Percentiles rank a stretch among this genome's conserved stretches.
phyloP scores from a whole-genome alignment of 2,113 vertebrate genomes.

The Takifugu bimaculatus region DNA sequence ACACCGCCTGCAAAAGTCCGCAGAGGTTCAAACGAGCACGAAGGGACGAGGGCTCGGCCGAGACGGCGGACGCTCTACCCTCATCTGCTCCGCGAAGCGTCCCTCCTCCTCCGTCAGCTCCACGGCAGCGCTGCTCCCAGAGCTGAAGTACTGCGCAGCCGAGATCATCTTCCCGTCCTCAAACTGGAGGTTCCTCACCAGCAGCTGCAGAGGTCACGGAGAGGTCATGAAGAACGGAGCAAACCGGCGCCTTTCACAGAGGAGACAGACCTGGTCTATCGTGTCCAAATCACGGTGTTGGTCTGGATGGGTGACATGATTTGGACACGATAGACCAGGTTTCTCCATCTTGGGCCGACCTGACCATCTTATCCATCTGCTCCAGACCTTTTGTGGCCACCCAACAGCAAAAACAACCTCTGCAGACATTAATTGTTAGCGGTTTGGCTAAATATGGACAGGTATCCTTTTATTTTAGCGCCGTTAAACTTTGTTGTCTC shows the following conservation, averaged over 20 bases:
- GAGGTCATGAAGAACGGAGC: neutral
- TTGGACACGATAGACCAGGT: too few species aligned
- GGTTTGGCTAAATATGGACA: too few species aligned
- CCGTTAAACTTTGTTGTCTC: too few species aligned
- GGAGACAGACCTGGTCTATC: too few species aligned
- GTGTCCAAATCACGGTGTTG: too few species aligned
- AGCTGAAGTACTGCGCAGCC: conserved; percentile 78
- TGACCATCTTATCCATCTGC: neutral
- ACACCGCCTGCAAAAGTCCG: conserved; percentile 67
- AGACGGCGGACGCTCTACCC: conserved; percentile 53
- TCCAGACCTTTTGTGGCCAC: neutral
- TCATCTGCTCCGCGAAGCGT: conserved; percentile 72
- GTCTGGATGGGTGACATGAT: too few species aligned
- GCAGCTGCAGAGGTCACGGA: conserved; percentile 60
- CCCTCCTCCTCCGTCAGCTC: conserved; percentile 80
- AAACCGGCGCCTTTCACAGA: too few species aligned
- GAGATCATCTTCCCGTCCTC: conserved; percentile 85
- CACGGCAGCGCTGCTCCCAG: conserved; percentile 64
- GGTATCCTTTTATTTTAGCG: too few species aligned
- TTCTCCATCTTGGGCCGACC: neutral
- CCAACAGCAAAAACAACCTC: too few species aligned
- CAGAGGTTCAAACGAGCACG: neutral
- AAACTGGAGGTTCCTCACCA: conserved; percentile 85
- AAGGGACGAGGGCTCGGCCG: neutral
- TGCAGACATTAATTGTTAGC: too few species aligned